A percentile compares a stretch with the other conserved stretches of the same genome.
phyloP scores from a whole-genome alignment of 2,113 vertebrate species.

The Ariopsis seemanni region DNA sequence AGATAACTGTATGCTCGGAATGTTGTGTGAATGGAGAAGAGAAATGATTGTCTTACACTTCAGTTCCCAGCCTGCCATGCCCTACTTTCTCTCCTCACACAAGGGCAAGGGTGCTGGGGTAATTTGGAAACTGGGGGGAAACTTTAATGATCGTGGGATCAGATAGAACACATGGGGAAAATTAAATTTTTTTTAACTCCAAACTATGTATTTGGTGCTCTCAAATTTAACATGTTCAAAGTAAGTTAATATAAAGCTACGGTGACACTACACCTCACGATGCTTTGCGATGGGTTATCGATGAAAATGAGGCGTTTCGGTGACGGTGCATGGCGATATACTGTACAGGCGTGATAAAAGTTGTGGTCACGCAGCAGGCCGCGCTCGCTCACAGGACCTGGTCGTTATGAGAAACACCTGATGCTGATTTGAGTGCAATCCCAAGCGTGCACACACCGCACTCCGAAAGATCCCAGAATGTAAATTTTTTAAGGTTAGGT shows the following conservation, averaged over 20 bases:
- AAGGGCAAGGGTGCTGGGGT: slow-evolving; percentile 13
- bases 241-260: not conserved
- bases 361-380: no score
- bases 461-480: no score
- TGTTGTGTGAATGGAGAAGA: slow-evolving; percentile 38
- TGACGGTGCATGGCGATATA: no score
- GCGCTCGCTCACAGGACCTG: no score
- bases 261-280: no score
- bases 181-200: not conserved
- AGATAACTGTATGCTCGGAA: not conserved
- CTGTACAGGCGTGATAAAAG: no score
- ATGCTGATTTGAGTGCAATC: no score
- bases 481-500: no score
- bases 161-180: not conserved
- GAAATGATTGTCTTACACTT: slow-evolving; percentile 46
- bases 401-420: no score
- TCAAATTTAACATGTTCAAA: not conserved
- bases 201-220: not conserved
- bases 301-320: no score
- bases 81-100: slow-evolving; percentile 47
- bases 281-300: no score
- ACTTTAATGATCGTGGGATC: not conserved
- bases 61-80: slow-evolving; percentile 40
- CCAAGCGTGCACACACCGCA: no score
- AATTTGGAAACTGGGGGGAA: not conserved